Evolutionary conservation across 2,797 vertebrate genomes (phyloP), one percentile per base, ranked within the genome.

Genomic region (Ctenochaetus hawaiiensis): DNA sequence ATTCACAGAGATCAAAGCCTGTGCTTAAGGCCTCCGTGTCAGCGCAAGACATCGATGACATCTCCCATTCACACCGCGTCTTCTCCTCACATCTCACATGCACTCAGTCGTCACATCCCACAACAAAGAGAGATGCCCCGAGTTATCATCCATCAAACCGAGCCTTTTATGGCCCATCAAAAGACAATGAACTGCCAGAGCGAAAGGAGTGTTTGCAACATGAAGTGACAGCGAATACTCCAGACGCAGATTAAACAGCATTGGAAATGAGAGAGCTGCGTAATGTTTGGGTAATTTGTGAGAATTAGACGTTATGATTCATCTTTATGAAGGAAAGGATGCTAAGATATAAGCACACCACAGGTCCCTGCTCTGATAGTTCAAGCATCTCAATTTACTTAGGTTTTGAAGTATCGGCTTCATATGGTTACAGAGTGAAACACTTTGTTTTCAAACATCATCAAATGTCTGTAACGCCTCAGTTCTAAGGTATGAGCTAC

Each of bases 91-190:
- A 87, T 93, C 89, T 92, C 85, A 70, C 92, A 89, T 71, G 84
- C 86, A 78, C 86, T 90, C 89, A 82, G 83, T 93, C 90, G 88
- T 92, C 92, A 89, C 92, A 81, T 85, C 85, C 82, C 91, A 92
- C 91, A 93, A 94, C 92, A 94, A 92, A 93, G 91, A 91, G 87
- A 90, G 87, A 91, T 77, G 91, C 93, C 93, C 83, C 86, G 76
- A 93, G 93, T 94, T 92, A 94, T 90, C 90, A 93, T 93, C 91
- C 89, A 92, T 94, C 93, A 94, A 81, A 79, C 78, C 58, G 17
- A 79, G 90, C 86, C 90, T 94, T 93, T 93, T 91, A 93, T 89
- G 89, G 89, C 90, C 91, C 92, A 93, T 94, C 93, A 95, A 93
- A 93, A 92, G 91, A 93, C 93, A 94, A 93, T 91, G 92, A 88